A percentile compares a stretch with the other conserved stretches of the same genome.
Conservation (phyloP, 1,140 invertebrate species). For the Aricia agestis region DNA sequence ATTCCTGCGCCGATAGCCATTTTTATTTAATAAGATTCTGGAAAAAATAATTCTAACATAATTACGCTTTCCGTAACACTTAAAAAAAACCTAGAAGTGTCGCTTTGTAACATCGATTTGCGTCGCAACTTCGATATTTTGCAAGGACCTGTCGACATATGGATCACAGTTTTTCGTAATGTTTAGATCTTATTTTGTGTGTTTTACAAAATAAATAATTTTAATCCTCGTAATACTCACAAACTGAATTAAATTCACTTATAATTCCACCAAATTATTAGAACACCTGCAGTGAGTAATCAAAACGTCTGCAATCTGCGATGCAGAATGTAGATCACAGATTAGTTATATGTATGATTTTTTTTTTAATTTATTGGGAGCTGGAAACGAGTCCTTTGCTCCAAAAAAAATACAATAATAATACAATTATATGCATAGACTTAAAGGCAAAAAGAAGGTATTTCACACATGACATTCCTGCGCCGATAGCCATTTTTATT, state of each 20-base stretch:
- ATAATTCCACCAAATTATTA: no score
- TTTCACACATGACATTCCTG: constrained; percentile 86
- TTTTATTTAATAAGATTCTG: constrained; percentile 52
- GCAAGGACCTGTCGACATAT: not conserved
- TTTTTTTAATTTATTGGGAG: no score
- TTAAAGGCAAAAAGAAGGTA: constrained; percentile 89
- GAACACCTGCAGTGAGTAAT: no score
- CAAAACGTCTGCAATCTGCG: no score
- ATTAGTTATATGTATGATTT: no score
- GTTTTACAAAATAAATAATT: not conserved
- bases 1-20: constrained; percentile 84
- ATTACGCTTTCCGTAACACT: constrained; percentile 31
- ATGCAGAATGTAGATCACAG: no score
- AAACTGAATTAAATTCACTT: not conserved
- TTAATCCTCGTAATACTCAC: not conserved
- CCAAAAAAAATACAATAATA: no score
- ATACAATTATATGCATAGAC: no score
- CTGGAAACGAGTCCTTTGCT: no score
- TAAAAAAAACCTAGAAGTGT: constrained; percentile 28
- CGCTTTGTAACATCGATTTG: constrained; percentile 44
- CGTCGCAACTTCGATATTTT: constrained; percentile 11
- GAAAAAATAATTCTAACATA: constrained; percentile 46
- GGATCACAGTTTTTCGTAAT: not conserved
- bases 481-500: constrained; percentile 80
- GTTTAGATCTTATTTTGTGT: not conserved